phyloP scores from a whole-genome alignment of 2,888 invertebrate species.

The Pterostichus niger region DNA sequence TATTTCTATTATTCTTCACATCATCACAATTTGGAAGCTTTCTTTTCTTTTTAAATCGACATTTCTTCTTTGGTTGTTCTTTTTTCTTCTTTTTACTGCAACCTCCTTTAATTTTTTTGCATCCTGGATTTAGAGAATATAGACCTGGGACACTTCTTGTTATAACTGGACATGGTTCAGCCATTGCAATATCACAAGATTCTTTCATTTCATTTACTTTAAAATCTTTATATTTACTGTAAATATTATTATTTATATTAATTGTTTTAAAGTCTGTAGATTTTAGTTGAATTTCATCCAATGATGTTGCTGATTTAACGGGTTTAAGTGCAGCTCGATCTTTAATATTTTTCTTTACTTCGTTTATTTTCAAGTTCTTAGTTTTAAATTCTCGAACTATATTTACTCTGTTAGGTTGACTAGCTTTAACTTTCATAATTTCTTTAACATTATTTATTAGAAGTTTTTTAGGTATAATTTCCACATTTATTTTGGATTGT shows the following conservation, averaged over 20 bases:
- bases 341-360: neutral
- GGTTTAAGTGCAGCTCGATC: neutral
- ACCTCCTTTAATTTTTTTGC: neutral
- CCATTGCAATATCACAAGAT: neutral
- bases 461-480: neutral
- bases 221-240: neutral
- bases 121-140: neutral
- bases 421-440: neutral
- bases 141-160: neutral
- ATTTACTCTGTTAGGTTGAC: neutral
- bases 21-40: constrained; percentile 20
- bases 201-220: neutral
- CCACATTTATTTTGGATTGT: too few species aligned
- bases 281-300: neutral
- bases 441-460: neutral
- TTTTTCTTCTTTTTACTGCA: constrained; percentile 6
- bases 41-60: constrained; percentile 20
- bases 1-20: constrained; percentile 7
- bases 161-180: constrained; percentile 15
- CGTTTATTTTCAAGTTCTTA: neutral
- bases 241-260: neutral
- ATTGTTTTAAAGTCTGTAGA: neutral
- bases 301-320: neutral
- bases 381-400: constrained; percentile 1
- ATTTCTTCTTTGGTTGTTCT: neutral